A percentile compares a stretch with the other conserved stretches of the same genome.
These are phyloP conservation scores for Cassiopea xamachana DNA, from an alignment of 30 jellyfish, hydroid and myxozoan species.

Conservation along the genomic window DNA sequence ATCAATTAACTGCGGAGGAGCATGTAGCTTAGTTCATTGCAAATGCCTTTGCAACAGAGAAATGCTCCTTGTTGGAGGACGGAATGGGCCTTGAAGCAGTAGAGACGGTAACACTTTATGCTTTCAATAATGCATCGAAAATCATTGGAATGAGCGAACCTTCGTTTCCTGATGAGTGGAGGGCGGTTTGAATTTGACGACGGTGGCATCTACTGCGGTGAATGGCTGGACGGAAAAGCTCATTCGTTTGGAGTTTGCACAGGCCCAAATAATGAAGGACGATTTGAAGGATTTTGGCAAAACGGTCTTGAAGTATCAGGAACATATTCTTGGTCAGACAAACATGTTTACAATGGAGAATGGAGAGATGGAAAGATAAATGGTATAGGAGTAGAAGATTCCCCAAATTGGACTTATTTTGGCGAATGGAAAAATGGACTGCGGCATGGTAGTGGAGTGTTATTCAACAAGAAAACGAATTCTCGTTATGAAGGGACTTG, in stretches of 20 bases:
- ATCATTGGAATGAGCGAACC: constrained; percentile 30
- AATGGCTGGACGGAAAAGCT: constrained; percentile 96
- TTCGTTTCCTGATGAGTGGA: constrained; percentile 83
- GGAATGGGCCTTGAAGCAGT: neutral
- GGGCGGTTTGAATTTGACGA: constrained; percentile 98
- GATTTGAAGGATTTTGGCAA: constrained; percentile 93
- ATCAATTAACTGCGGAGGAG: neutral
- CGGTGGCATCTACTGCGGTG: constrained; percentile 97
- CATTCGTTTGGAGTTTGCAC: constrained; percentile 96
- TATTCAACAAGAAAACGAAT: constrained; percentile 38
- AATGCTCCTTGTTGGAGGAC: neutral
- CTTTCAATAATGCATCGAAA: neutral
- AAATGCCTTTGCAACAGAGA: neutral
- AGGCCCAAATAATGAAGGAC: constrained; percentile 93
- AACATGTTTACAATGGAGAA: constrained; percentile 81
- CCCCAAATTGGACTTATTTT: constrained; percentile 59
- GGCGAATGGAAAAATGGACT: constrained; percentile 96
- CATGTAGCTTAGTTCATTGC: constrained; percentile 2
- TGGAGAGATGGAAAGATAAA: constrained; percentile 93
- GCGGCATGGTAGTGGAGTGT: constrained; percentile 92
- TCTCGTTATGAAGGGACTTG: constrained; percentile 94
- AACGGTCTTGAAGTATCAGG: constrained; percentile 93
- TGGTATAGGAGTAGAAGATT: constrained; percentile 87
- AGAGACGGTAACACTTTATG: neutral
- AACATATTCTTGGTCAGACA: constrained; percentile 88